Evolutionary conservation across 2,888 invertebrate genomes (phyloP).

Genomic region (Arrhopalites spinosus): DNA sequence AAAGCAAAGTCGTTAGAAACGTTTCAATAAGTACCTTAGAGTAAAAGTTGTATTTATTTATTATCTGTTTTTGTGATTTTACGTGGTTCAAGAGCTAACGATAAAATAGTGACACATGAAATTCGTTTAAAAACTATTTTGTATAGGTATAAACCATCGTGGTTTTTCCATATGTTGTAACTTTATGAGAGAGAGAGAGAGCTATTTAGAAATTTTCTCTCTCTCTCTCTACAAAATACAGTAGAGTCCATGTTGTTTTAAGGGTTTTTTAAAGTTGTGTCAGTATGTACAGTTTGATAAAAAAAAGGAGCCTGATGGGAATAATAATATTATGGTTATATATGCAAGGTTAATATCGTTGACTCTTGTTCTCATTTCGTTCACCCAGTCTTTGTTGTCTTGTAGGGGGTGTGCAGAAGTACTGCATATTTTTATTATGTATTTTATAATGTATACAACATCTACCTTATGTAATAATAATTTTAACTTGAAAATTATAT

Average conservation of each 20-base stretch:
- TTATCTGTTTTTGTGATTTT: constrained; percentile 8
- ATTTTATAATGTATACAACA: not conserved
- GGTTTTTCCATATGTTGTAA: not conserved
- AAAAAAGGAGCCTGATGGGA: not conserved
- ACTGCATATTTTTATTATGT: not conserved
- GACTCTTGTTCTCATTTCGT: too few species aligned
- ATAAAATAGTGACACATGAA: constrained; percentile 31
- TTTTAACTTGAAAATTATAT: too few species aligned
- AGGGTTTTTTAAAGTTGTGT: too few species aligned
- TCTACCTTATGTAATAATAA: not conserved
- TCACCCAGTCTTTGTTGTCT: too few species aligned
- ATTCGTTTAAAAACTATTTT: constrained; percentile 20
- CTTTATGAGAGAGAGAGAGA: not conserved
- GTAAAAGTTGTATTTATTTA: constrained; percentile 8
- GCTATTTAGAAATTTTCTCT: too few species aligned
- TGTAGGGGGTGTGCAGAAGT: too few species aligned
- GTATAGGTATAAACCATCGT: constrained; percentile 2
- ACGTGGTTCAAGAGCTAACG: constrained; percentile 1
- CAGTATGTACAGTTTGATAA: not conserved
- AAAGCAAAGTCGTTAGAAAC: constrained; percentile 1
- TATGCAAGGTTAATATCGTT: not conserved
- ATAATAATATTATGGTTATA: not conserved
- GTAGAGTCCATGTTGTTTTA: too few species aligned
- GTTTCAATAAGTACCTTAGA: constrained; percentile 6
- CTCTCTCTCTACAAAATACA: too few species aligned